Percentiles rank a stretch among this genome's conserved stretches.
Conservation (phyloP, 2,113 vertebrate genomes). For the Ovis canadensis region DNA sequence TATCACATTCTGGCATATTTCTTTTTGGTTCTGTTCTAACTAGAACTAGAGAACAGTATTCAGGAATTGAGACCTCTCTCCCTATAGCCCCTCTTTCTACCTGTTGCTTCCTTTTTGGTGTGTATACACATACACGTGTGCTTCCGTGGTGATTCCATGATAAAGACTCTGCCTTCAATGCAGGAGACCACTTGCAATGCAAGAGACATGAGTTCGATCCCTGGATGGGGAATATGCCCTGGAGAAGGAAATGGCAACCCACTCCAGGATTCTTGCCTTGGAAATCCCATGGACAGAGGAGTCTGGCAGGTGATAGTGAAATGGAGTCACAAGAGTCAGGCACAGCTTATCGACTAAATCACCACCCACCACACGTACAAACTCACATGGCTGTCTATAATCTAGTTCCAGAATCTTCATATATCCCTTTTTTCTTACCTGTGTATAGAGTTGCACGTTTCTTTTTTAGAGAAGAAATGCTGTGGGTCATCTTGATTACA, state of each 20-base stretch:
- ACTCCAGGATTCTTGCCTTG: background rate
- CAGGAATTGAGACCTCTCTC: background rate
- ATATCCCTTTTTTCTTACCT: background rate
- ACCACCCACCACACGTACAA: too few relatives aligned
- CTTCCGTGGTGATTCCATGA: background rate
- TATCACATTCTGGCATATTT: background rate
- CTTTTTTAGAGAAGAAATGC: background rate
- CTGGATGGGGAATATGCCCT: background rate
- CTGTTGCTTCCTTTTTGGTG: background rate
- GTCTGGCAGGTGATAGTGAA: background rate
- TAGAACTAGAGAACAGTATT: background rate
- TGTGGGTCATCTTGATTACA: background rate
- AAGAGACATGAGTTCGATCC: fast-evolving
- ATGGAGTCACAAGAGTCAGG: background rate
- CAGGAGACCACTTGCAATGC: background rate
- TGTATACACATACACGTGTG: background rate
- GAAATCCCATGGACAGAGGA: background rate
- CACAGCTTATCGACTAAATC: background rate
- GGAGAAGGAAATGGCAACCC: background rate
- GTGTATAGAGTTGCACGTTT: background rate
- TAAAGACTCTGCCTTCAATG: background rate
- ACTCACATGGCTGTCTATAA: background rate
- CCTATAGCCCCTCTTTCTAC: background rate
- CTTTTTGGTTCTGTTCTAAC: background rate
- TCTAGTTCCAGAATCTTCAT: background rate